Evolutionary conservation across 1,140 invertebrate species (phyloP), one percentile per base, ranked within the genome.

Genomic region (Brachionus asplanchnoidis): DNA sequence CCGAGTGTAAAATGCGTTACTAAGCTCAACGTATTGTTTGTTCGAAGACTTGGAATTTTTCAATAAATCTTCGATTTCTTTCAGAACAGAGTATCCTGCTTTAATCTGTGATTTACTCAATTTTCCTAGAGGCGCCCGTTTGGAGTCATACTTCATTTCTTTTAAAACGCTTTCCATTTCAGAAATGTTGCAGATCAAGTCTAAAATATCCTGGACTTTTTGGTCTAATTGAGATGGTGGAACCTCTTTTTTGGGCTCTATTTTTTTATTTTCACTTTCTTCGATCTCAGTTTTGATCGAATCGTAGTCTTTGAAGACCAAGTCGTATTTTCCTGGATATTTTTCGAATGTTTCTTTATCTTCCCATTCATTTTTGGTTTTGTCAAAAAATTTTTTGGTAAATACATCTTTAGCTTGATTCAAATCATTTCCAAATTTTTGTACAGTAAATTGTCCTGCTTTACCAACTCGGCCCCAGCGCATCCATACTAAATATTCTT

Each of bases 71-170:
- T 94, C 92, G n/a, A 97, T 88, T 87, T 97, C 94, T 2, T 92
- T 93, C 0, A 99, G 88, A 20, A 97, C 93, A 53, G 88, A 89
- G 88, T 95, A 99, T 0, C 96, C 97, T 60, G 93, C 91, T 87
- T 94, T 92, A 50, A 99, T 93, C 90, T 99, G 96, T 85, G 93
- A 93, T 87, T 94, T 93, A 11, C 96, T 97, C 0, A 99, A 88
- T 91, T 99, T 99, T 60, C 97, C 97, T 2, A 99, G 90, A 0
- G 97, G 97, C 96, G 98, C 97, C 90, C 98, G 97, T 77, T 97
- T 95, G 85, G 95, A 92, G 90, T 99, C 97, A 86, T 98, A 92
- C 92, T 94, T 95, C 92, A 97, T 98, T 88, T 98, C 96, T 86
- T 95, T 87, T 92, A 99, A 93, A 5, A 94, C 93, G 89, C 94